Base-by-base conservation (phyloP, 2,113 vertebrate species). In the Perca schrenkii region DNA sequence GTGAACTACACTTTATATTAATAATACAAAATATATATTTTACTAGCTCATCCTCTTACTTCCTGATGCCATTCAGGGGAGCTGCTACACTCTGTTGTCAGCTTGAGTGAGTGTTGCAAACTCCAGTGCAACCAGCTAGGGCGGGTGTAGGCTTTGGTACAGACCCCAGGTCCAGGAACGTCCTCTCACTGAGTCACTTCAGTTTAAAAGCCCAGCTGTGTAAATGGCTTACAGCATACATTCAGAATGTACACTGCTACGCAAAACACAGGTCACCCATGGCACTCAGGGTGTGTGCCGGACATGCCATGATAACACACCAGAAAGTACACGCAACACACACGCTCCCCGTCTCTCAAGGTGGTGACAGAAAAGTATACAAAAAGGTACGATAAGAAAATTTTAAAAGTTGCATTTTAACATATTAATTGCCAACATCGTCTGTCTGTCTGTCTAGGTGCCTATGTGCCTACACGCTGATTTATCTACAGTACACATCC, bases 181-280 rank as follows among this genome's bases (percentile, higher is more conserved):
- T 92, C 87, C 84, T 88, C 86, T 86, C 47, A 82, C 83, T 94
- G 92, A 95, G 94, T 95, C 92, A 94, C 89, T 88, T 74, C 77
- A 83, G 68, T 94, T 91, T 87, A 87, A 92, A 93, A 92, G 87
- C 77, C 92, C 95, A 94, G 93, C 93, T 95, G 94, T 95, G 93
- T 93, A 94, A 95, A 95, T 94, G 94, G 79, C 92, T 95, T 91
- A 94, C 93, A 72, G 91, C 93, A 94, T 91, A 85, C 88, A 73
- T 89, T 86, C 83, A 93, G 89, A 94, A 95, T 94, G 87, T 88
- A 92, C 84, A 72, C 83, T 25, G 64, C 64, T 77, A 74, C 88
- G 91, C 70, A 86, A 84, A 91, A 86, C 74, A 74, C 69, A 63
- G 65, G 90, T 90, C 92, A 86, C 85, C 69, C 75, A 78, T 12